Base-by-base conservation (phyloP, 2,113 vertebrate species). In the Rafetus swinhoei region DNA sequence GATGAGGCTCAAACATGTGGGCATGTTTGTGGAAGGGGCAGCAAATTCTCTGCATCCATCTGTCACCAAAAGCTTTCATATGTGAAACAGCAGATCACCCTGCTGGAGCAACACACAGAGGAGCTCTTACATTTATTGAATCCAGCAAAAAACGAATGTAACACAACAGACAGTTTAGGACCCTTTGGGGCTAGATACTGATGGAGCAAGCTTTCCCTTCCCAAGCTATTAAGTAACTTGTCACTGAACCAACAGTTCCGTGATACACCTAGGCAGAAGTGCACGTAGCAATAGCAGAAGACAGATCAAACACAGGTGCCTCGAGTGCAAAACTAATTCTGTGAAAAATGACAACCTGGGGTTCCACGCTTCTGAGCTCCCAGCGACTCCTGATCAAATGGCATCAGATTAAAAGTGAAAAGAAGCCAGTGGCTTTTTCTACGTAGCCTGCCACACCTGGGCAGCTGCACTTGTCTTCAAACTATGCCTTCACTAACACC, bases 171-270 rank as follows among this genome's bases (percentile, higher is more conserved):
- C 86, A 82, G 89, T 88, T 59, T 3, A 84, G 65, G 92, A 94
- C 79, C 90, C 82, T 82, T 9, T 27, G 83, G 90, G 90, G 24
- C 50, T 27, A 82, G 82, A 79, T 18, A 87, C 0, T 92, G 90
- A 85, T 79, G 85, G 74, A 55, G 81, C 52, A 65, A 96, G 95
- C 96, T 90, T 50, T 85, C 77, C 85, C 92, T 87, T 93, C 86
- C 65, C 60, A 45, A 77, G 80, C 14, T 94, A 90, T 88, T 91
- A 91, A 77, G 81, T 84, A 81, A 90, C 90, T 95, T 96, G 86
- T 96, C 84, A 94, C 81, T 88, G 91, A 90, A 87, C 19, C 13
- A 80, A 91, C 91, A 0, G 60, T 7, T 90, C 22, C 81, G 54
- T 2, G 3, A 35, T 80, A 74, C 91, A 69, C 60, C 60, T 22